phyloP scores from a whole-genome alignment of 2,888 invertebrate genomes.

The Leuctra nigra region DNA sequence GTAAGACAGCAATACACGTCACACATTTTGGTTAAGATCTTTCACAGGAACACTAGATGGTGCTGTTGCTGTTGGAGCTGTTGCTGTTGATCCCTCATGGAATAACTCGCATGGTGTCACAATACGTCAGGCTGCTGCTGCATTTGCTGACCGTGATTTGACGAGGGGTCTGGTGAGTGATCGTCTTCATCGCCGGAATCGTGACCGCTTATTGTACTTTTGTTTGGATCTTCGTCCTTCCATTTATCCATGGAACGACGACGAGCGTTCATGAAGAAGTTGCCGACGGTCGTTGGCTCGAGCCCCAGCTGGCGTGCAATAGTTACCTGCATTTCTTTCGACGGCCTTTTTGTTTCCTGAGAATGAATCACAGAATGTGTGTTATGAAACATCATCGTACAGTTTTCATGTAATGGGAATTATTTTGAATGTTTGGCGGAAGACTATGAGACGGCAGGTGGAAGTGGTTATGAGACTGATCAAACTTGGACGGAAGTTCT shows the following conservation, averaged over 20 bases:
- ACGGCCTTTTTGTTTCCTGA: slow-evolving; percentile 97
- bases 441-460: too few relatives aligned
- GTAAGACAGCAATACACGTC: neutral
- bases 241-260: slow-evolving; percentile 97
- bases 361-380: too few relatives aligned
- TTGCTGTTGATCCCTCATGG: slow-evolving; percentile 25
- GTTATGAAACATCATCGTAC: too few relatives aligned
- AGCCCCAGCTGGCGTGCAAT: slow-evolving; percentile 95
- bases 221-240: slow-evolving; percentile 85
- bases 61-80: slow-evolving; percentile 25
- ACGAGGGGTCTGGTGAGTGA: slow-evolving; percentile 25
- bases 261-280: slow-evolving; percentile 99
- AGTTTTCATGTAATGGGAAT: too few relatives aligned
- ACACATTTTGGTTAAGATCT: neutral
- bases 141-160: slow-evolving; percentile 22
- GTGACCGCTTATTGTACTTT: slow-evolving; percentile 30
- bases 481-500: too few relatives aligned
- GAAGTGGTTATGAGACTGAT: too few relatives aligned
- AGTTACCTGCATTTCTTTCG: slow-evolving; percentile 99
- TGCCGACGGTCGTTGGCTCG: slow-evolving; percentile 96
- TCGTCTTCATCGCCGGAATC: slow-evolving; percentile 19
- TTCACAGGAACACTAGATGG: slow-evolving; percentile 31
- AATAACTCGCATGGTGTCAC: slow-evolving; percentile 32
- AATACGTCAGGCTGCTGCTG: slow-evolving; percentile 30
- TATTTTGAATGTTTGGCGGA: too few relatives aligned